Evolutionary conservation across 2,113 vertebrate species (phyloP).

Genomic region (Aspiorhynchus laticeps): DNA sequence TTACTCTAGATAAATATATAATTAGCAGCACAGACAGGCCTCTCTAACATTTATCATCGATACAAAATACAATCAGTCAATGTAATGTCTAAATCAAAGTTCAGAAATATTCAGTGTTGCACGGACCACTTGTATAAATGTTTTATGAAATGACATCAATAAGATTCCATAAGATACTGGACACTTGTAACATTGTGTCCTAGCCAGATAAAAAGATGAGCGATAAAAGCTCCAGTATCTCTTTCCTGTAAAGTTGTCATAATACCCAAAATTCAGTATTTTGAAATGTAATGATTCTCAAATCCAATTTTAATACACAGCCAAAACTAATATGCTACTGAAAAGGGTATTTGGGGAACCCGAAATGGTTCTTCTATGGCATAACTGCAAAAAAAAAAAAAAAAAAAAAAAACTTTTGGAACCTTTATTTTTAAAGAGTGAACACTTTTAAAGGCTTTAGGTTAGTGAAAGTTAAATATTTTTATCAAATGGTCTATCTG

Average conservation of each 20-base stretch:
- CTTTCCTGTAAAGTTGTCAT: background rate
- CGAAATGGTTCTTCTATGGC: too few species aligned
- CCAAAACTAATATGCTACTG: background rate
- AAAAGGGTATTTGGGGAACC: background rate
- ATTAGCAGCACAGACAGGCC: background rate
- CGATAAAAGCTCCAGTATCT: background rate
- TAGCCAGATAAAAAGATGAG: background rate
- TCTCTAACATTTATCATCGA: background rate
- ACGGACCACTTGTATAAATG: background rate
- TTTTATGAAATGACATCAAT: background rate
- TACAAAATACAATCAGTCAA: background rate
- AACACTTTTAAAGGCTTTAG: too few species aligned
- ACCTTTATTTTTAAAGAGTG: too few species aligned
- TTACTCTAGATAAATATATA: constrained; percentile 6
- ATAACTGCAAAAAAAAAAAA: too few species aligned
- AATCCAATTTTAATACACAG: background rate
- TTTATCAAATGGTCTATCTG: too few species aligned
- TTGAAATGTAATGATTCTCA: background rate
- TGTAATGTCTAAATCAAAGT: background rate
- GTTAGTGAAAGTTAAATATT: too few species aligned
- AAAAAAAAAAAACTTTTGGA: too few species aligned
- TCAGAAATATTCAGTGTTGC: background rate
- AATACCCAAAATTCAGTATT: background rate
- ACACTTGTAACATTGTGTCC: background rate
- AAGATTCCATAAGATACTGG: background rate